Evolutionary conservation across 1,140 invertebrate species (phyloP), one percentile per base, ranked within the genome.

Genomic region (Drosophila sucinea): DNA sequence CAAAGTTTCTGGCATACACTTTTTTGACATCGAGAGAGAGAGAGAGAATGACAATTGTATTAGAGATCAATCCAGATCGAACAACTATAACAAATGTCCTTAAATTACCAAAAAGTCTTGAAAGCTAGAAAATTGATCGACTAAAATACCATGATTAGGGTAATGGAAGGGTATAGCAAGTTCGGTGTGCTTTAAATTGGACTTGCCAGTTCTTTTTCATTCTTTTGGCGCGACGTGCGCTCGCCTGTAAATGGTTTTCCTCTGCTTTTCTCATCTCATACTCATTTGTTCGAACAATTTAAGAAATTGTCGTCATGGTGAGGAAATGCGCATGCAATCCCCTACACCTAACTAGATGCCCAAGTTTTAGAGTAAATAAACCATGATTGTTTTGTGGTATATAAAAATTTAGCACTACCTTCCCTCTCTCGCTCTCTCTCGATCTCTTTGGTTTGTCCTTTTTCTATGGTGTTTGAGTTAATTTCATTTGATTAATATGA

Each of bases 401-500:
- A 69, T 77, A 79, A 87, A 87, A 86, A 77, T 79, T 70, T 61
- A 77, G 65, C 72, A 73, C 79, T 17, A 27, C 7, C 44, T 51
- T 25, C 17, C 4, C 7, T 47, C 17, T 85, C 82, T 58, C 81
- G 81, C 74, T 80, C 70, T 66, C 61, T 41, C 62, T 70, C n/a
- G 40, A 17, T 17, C 17, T 17, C 17, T 17, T 17, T 17, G 17
- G 17, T 17, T 65, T 25, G 30, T 29, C n/a, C 40, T 4, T 1
- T 35, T 35, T 30, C 47, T 25, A 54, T 63, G 60, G 27, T 11
- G 29, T 70, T 69, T 69, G 79, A 86, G 72, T 86, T 87, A 89
- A 87, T 86, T 86, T 86, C 69, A 73, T 79, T 83, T 86, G 84
- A 86, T 86, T 86, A 87, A 86, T 87, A 78, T 58, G 79, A 38